These are phyloP conservation scores for Morone chrysops DNA, from an alignment of 2,113 vertebrate genomes.

Conservation along the genomic window DNA sequence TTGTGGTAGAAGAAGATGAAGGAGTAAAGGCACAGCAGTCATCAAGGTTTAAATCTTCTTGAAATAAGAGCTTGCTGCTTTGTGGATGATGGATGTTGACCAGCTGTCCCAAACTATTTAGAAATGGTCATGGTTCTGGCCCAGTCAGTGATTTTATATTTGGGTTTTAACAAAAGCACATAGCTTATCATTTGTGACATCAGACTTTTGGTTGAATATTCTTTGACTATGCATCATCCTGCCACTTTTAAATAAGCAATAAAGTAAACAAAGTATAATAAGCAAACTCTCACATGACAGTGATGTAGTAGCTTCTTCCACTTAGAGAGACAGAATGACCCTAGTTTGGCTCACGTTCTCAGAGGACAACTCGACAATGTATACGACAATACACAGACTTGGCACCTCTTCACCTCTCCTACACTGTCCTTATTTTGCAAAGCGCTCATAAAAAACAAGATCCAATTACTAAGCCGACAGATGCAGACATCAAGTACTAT, in stretches of 20 bases:
- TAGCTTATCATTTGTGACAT: background rate
- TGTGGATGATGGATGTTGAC: conserved; percentile 43
- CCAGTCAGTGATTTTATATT: conserved; percentile 2
- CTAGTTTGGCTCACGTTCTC: conserved; percentile 42
- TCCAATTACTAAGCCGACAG: conserved; percentile 67
- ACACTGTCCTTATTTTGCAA: conserved; percentile 56
- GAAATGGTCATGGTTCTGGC: conserved; percentile 7
- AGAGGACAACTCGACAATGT: conserved; percentile 35
- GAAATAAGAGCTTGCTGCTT: conserved; percentile 42
- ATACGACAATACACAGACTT: conserved; percentile 53
- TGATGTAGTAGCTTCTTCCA: conserved; percentile 3
- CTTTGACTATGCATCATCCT: background rate
- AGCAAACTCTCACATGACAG: background rate
- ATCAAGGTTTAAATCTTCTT: conserved; percentile 35
- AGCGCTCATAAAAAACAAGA: conserved; percentile 60
- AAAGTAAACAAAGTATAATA: conserved; percentile 6
- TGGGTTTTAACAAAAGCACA: conserved; percentile 18
- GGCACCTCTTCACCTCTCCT: conserved; percentile 48
- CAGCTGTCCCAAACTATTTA: conserved; percentile 23
- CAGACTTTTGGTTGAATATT: background rate
- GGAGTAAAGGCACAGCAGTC: conserved; percentile 29
- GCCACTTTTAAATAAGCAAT: background rate
- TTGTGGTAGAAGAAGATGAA: conserved; percentile 40
- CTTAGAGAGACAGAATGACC: conserved; percentile 31
- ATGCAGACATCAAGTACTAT: conserved; percentile 60